Percentiles rank a stretch among this genome's conserved stretches.
Evolutionary conservation across 1,140 invertebrate genomes (phyloP).

Genomic region (Drosophila baimaii): DNA sequence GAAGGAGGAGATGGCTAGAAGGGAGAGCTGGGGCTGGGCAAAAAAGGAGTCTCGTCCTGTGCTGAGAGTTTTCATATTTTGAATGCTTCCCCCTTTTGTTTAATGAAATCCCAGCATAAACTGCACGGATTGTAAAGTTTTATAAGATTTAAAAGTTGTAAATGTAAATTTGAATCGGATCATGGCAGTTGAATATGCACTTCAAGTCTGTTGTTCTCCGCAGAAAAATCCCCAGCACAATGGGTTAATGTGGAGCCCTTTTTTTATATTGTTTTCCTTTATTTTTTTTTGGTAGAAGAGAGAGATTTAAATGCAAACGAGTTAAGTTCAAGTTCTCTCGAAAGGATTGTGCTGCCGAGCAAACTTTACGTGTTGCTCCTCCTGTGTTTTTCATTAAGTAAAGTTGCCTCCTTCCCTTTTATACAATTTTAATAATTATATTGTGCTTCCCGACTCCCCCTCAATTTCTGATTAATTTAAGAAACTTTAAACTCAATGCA

Average conservation of each 20-base stretch:
- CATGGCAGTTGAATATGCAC: conserved; percentile 40
- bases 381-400: conserved; percentile 24
- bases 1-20: no score
- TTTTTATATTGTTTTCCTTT: conserved; percentile 1
- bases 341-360: conserved; percentile 5
- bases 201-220: conserved; percentile 29
- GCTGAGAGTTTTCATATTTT: conserved; percentile 53
- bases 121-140: conserved; percentile 65
- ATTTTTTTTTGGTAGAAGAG: conserved; percentile 1
- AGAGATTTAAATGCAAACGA: conserved; percentile 51
- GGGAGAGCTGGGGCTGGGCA: conserved; percentile 7
- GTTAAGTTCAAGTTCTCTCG: conserved; percentile 14
- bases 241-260: conserved; percentile 31
- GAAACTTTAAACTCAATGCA: conserved; percentile 47
- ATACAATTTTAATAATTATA: conserved; percentile 32
- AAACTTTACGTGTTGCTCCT: conserved; percentile 33
- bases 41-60: conserved; percentile 34
- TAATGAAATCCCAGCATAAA: conserved; percentile 64
- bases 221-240: conserved; percentile 23
- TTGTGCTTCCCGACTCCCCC: conserved; percentile 1
- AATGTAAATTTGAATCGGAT: conserved; percentile 60
- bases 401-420: conserved; percentile 6
- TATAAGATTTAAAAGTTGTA: conserved; percentile 67
- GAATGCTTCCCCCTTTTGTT: conserved; percentile 49
- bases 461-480: conserved; percentile 57